Evolutionary conservation across 2,113 vertebrate genomes (phyloP), one percentile per base, ranked within the genome.

Genomic region (Hymenochirus boettgeri): DNA sequence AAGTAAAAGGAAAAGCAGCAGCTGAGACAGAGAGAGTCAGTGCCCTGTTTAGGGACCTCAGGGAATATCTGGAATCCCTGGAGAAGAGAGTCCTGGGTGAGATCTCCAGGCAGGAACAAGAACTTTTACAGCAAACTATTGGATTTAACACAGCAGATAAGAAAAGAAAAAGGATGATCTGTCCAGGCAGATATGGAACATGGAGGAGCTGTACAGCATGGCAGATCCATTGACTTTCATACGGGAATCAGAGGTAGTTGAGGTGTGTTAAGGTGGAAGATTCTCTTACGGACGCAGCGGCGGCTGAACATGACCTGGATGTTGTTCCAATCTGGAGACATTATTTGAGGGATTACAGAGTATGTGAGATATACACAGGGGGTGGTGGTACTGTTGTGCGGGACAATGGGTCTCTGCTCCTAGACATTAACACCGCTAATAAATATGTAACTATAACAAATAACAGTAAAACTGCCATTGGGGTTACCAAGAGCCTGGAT

Each of bases 181-280:
- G 55, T 15, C 22, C 21, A 23, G 33, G 15, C 21, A 37, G 7
- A 13, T 57, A 1, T 1, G 4, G 12, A 19, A 37, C 21, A 57
- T 57, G 13, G 33, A 57, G 31, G 33, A 39, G 29, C 55, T 57
- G 4, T 57, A 33, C 10, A 37, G 23, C 55, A 39, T 22, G 18
- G 6, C 55, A 6, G 29, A 31, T 33, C 53, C 18, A 22, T 12
- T 48, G 18, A 48, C 18, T 48, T 7, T 23, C 46, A 9, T 48
- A 48, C 46, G 22, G 21, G 19, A 23, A 48, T 21, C 7, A 7
- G 46, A 22, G 22, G 21, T 9, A 9, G 46, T 17, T 42, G 39
- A 1, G 39, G 15, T 13, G 2, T 15, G 39, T n/a, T n/a, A 5
- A n/a, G 39, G 39, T 15, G 17, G 39, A 6, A n/a, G 15, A 42